Evolutionary conservation across 2,888 invertebrate genomes (phyloP).

Genomic region (Caenorhabditis japonica): DNA sequence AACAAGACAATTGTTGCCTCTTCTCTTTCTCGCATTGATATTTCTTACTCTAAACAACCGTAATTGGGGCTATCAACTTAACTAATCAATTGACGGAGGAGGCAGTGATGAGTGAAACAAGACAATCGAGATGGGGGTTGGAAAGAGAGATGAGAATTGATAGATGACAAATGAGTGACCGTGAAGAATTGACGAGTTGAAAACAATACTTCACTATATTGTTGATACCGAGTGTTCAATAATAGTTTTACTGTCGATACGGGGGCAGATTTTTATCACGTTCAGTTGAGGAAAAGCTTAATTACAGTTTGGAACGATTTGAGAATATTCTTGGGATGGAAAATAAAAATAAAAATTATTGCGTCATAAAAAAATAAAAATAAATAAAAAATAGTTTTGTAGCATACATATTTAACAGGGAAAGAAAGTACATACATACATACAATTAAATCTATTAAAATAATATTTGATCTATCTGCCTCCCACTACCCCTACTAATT

Average conservation of each 20-base stretch:
- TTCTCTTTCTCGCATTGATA: constrained; percentile 9
- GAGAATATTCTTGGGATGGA: no score
- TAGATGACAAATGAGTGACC: constrained; percentile 56
- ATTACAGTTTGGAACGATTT: no score
- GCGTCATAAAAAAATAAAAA: constrained; percentile 4
- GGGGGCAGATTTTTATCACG: no score
- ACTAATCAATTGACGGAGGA: constrained; percentile 24
- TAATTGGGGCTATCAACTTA: constrained; percentile 55
- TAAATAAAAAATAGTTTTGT: no score
- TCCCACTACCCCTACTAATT: no score
- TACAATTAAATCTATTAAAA: no score
- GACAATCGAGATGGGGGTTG: constrained; percentile 7
- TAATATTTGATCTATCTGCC: no score
- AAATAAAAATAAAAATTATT: neutral
- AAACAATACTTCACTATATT: constrained; percentile 43
- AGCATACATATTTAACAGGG: no score
- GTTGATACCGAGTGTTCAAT: constrained; percentile 10
- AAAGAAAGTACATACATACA: no score
- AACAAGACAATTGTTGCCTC: constrained; percentile 22
- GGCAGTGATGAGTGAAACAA: constrained; percentile 1
- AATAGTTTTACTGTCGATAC: no score
- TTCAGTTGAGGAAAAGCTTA: no score
- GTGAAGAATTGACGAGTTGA: constrained; percentile 55
- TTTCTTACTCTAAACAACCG: constrained; percentile 44
- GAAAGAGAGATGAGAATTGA: constrained; percentile 9